Conservation (phyloP, 1,140 invertebrate species). For the Aphidius ervi region DNA sequence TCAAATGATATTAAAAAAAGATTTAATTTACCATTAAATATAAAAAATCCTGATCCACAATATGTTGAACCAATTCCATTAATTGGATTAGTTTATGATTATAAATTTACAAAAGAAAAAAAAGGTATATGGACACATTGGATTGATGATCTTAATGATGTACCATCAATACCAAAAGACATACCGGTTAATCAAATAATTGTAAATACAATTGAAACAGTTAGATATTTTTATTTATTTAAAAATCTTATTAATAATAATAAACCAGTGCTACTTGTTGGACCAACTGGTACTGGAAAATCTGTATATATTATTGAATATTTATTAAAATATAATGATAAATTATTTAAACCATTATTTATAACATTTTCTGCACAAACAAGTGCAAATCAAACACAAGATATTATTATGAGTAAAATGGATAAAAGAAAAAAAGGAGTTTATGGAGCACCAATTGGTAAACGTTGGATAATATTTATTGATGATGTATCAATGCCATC, state of each 20-base stretch:
- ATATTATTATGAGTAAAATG: slow-evolving; percentile 93
- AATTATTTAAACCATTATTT: slow-evolving; percentile 77
- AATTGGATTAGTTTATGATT: slow-evolving; percentile 80
- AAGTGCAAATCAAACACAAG: slow-evolving; percentile 91
- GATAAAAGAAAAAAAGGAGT: slow-evolving; percentile 84
- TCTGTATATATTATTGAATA: slow-evolving; percentile 84
- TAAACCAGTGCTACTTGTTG: slow-evolving; percentile 81
- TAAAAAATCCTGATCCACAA: slow-evolving; percentile 61
- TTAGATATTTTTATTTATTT: slow-evolving; percentile 76
- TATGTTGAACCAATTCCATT: slow-evolving; percentile 73
- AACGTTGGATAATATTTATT: slow-evolving; percentile 65
- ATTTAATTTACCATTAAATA: slow-evolving; percentile 55
- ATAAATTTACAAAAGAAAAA: slow-evolving; percentile 84
- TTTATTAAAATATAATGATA: slow-evolving; percentile 75
- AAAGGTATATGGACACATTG: slow-evolving; percentile 86
- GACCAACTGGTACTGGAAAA: slow-evolving; percentile 91
- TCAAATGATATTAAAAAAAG: slow-evolving; percentile 56
- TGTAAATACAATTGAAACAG: slow-evolving; percentile 84
- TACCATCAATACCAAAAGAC: slow-evolving; percentile 79
- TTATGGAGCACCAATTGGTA: slow-evolving; percentile 34
- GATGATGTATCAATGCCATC: slow-evolving; percentile 93
- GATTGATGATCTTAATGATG: slow-evolving; percentile 74
- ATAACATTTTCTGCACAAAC: slow-evolving; percentile 95
- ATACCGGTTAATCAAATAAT: slow-evolving; percentile 92
- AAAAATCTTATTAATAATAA: slow-evolving; percentile 72